These are phyloP conservation scores for Carcinoscorpius rotundicauda DNA, from an alignment of 1,140 invertebrate genomes.

Conservation along the genomic window DNA sequence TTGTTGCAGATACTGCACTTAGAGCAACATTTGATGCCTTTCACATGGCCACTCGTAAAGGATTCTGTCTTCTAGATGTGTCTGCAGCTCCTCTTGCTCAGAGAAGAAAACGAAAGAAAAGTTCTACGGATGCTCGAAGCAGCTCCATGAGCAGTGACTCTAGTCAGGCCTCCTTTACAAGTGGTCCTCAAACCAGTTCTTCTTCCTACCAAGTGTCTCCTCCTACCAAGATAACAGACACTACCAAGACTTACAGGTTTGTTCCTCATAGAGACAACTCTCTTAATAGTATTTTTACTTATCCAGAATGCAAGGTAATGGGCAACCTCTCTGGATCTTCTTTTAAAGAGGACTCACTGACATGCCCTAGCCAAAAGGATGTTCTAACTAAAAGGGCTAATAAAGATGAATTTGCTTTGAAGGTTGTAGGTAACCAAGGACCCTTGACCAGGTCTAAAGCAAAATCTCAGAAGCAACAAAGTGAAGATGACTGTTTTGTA, in stretches of 20 bases:
- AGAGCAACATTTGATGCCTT: constrained; percentile 52
- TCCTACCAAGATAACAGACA: constrained; percentile 2
- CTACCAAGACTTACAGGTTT: not conserved
- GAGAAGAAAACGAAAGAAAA: constrained; percentile 50
- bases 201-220: constrained; percentile 7
- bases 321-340: constrained; percentile 19
- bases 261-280: not conserved
- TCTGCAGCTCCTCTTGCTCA: constrained; percentile 55
- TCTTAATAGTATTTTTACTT: constrained; percentile 20
- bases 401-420: not conserved
- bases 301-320: constrained; percentile 16
- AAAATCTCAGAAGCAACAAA: not conserved
- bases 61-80: constrained; percentile 56
- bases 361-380: constrained; percentile 2
- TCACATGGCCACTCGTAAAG: constrained; percentile 51
- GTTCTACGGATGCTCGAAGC: constrained; percentile 33
- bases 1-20: constrained; percentile 36
- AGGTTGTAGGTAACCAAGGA: not conserved
- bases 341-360: constrained; percentile 1
- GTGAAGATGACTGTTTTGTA: constrained; percentile 16
- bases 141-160: constrained; percentile 9
- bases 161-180: constrained; percentile 6
- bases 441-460: constrained; percentile 11
- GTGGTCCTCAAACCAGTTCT: not conserved
- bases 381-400: not conserved